Base-by-base conservation (phyloP, 2,797 vertebrate species). In the Pangasius mekongensis region DNA sequence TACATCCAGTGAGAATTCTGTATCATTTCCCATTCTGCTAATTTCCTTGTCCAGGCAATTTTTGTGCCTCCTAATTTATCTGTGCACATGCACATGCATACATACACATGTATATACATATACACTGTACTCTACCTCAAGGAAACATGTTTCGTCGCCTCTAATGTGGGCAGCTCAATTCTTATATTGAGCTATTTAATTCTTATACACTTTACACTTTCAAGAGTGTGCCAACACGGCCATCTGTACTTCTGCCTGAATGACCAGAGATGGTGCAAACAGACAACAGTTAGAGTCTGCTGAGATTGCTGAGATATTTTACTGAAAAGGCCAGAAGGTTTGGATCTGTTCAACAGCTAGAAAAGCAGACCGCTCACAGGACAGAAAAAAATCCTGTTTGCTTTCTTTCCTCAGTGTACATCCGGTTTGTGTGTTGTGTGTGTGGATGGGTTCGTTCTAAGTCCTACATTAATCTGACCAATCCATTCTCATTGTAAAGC, bases 1-100 rank as follows among this genome's bases (percentile, higher is more conserved):
- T 93, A 91, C 78, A 91, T 91, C 92, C 90, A 84, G 84, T 80
- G 90, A 90, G 91, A 91, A 90, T 90, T 87, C 87, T 88, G 90
- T 86, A 78, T 89, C 73, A 49, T 90, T 91, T 8, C 10, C n/a
- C 83, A 88, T 87, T 86, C 54, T 49, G 85, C 86, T 91, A 86
- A 85, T 85, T 86, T 54, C 30, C 39, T 86, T 47, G 47, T 74
- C 30, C 73, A 84, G 67, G 60, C 86, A 82, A 36, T 8, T 33
- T 74, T 80, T 78, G 76, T 33, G 24, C 18, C 56, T 84, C 36
- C 74, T 74, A 84, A 84, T 90, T 74, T 87, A 71, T 87, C 6
- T 22, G 43, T 49, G 74, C 67, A 58, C 14, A 76, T 33, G 56
- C 11, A 66, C 16, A 60, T 27, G 56, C 10, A 76, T 16, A 80